phyloP scores from a whole-genome alignment of 2,888 invertebrate genomes.

The Nyleta sp. region DNA sequence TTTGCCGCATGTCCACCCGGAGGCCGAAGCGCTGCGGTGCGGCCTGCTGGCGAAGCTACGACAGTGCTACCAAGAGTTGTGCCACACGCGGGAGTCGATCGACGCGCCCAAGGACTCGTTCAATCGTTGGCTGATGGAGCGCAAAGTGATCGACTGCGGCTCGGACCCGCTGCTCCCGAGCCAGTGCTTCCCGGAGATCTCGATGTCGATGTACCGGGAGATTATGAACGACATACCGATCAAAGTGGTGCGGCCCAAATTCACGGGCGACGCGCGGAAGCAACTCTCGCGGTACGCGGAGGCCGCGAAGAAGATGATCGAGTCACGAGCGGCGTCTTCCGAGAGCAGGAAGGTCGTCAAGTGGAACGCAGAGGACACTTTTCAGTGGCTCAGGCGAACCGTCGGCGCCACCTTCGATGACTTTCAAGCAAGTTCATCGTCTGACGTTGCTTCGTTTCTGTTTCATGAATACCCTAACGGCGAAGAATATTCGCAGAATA shows the following conservation, averaged over 20 bases:
- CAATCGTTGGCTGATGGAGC: conserved; percentile 97
- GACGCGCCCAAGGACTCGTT: conserved; percentile 98
- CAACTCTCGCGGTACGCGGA: conserved; percentile 97
- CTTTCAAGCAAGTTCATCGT: conserved; percentile 88
- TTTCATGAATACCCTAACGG: too few relatives aligned
- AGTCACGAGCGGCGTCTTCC: conserved; percentile 95
- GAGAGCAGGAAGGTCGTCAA: conserved; percentile 98
- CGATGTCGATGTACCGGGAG: conserved; percentile 97
- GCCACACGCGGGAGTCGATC: conserved; percentile 95
- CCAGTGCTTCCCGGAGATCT: conserved; percentile 95
- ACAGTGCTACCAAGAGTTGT: conserved; percentile 96
- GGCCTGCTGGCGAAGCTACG: conserved; percentile 92
- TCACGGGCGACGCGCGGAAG: conserved; percentile 97
- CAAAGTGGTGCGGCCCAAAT: conserved; percentile 97
- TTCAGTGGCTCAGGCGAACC: conserved; percentile 96
- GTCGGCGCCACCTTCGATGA: conserved; percentile 97
- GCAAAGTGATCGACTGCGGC: conserved; percentile 92
- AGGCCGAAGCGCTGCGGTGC: conserved; percentile 94
- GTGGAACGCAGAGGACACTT: conserved; percentile 99
- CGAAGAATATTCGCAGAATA: too few relatives aligned
- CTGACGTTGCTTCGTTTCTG: too few relatives aligned
- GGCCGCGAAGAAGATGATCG: conserved; percentile 98
- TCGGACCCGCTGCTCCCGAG: conserved; percentile 96
- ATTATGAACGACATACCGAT: conserved; percentile 99
- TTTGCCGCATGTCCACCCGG: conserved; percentile 96